These are phyloP conservation scores for Sphaerophoria rueppellii DNA, from an alignment of 2,888 invertebrate genomes.

Conservation along the genomic window DNA sequence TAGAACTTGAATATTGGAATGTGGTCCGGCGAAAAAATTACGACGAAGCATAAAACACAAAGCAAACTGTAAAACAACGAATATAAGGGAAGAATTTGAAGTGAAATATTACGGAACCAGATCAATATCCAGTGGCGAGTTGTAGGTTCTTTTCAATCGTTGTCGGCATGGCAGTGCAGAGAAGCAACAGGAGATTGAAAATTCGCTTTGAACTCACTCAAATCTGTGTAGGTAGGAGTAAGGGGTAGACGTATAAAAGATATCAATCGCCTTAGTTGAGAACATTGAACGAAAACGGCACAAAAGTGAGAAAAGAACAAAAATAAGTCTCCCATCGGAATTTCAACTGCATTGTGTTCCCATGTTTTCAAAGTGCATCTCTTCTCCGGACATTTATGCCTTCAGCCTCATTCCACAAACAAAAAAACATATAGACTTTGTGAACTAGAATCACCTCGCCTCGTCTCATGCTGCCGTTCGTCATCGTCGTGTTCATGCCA, in stretches of 20 bases:
- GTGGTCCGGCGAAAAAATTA: slow-evolving; percentile 9
- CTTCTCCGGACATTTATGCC: slow-evolving; percentile 15
- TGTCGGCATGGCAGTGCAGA: background rate
- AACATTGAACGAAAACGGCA: slow-evolving; percentile 25
- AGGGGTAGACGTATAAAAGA: slow-evolving; percentile 12
- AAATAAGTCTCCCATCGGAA: slow-evolving; percentile 60
- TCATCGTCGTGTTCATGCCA: slow-evolving; percentile 27
- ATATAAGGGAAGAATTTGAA: slow-evolving; percentile 24
- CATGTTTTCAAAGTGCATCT: slow-evolving; percentile 38
- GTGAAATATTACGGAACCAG: slow-evolving; percentile 48
- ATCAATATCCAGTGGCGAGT: slow-evolving; percentile 45
- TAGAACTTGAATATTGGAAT: slow-evolving; percentile 39
- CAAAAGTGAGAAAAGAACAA: background rate
- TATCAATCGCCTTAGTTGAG: slow-evolving; percentile 34
- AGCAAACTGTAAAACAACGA: slow-evolving; percentile 33
- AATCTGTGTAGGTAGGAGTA: slow-evolving; percentile 29
- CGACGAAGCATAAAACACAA: background rate
- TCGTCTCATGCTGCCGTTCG: background rate
- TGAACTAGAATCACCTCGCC: slow-evolving; percentile 64
- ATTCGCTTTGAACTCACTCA: background rate
- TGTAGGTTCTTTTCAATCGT: background rate
- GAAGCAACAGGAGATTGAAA: background rate
- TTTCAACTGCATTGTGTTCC: slow-evolving; percentile 61
- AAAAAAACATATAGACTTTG: slow-evolving; percentile 43
- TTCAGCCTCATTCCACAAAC: slow-evolving; percentile 33